phyloP scores from a whole-genome alignment of 2,113 vertebrate genomes.

The Grammomys surdaster region DNA sequence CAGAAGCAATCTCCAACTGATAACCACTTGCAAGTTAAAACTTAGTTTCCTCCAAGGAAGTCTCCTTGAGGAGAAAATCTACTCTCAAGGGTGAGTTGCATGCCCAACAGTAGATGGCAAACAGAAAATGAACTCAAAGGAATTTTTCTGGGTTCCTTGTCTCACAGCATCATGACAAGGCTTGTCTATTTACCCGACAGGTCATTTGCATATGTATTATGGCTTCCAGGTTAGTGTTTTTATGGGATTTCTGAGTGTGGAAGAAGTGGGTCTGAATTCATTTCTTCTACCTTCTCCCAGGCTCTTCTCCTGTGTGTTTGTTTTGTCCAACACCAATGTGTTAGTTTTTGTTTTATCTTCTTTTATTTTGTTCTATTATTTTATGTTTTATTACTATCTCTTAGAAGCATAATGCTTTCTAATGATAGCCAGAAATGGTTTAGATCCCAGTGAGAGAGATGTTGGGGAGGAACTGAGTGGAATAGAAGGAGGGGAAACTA shows the following conservation, averaged over 20 bases:
- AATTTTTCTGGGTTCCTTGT: not conserved
- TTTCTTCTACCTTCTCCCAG: not conserved
- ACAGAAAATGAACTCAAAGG: not conserved
- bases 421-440: not conserved
- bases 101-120: not conserved
- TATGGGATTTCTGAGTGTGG: not conserved
- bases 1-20: not conserved
- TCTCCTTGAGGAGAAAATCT: not conserved
- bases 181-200: not conserved
- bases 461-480: not conserved
- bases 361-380: not conserved
- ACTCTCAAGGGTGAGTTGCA: not conserved
- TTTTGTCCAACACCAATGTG: not conserved
- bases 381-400: not conserved
- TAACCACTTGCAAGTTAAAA: not conserved
- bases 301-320: not conserved
- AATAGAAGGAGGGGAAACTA: not conserved
- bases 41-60: not conserved
- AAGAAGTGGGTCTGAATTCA: too few relatives aligned
- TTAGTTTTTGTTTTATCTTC: not conserved
- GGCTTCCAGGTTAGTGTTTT: not conserved
- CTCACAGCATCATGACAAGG: too few relatives aligned
- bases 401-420: not conserved
- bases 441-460: not conserved
- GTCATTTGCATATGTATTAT: not conserved